Percentiles rank a stretch among this genome's conserved stretches.
Evolutionary conservation across 2,113 vertebrate genomes (phyloP).

Genomic region (Plotosus lineatus): DNA sequence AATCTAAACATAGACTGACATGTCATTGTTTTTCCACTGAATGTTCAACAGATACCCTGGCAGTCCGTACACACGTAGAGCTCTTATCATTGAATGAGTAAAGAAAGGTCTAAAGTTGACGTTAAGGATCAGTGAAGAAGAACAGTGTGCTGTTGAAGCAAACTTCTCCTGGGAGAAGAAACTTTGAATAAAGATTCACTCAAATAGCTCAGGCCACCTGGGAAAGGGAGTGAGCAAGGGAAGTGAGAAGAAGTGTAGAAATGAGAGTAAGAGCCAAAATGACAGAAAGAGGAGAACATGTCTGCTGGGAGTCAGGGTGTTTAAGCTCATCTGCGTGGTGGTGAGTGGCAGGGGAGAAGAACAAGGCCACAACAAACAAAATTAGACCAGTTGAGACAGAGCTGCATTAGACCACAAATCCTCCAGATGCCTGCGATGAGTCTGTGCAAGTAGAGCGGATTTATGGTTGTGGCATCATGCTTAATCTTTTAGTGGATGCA

Average conservation of each 20-base stretch:
- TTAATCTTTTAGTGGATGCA: no score
- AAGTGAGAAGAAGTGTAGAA: neutral
- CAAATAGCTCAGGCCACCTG: conserved; percentile 47
- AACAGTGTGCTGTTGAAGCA: neutral
- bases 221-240: conserved; percentile 11
- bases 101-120: neutral
- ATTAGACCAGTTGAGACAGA: conserved; percentile 35
- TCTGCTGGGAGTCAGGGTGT: neutral
- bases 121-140: neutral
- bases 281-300: conserved; percentile 3
- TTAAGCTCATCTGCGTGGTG: neutral
- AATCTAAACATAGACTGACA: no score
- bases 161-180: conserved; percentile 10
- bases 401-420: conserved; percentile 35
- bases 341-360: neutral
- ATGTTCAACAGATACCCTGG: no score
- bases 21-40: no score
- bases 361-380: conserved; percentile 20
- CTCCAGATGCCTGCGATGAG: conserved; percentile 13
- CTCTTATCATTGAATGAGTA: neutral
- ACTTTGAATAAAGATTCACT: conserved; percentile 48
- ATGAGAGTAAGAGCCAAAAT: neutral
- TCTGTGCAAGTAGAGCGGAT: neutral
- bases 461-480: neutral
- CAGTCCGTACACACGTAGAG: no score